Evolutionary conservation across 2,888 invertebrate species (phyloP), one percentile per base, ranked within the genome.

Genomic region (Smittia aterrima): DNA sequence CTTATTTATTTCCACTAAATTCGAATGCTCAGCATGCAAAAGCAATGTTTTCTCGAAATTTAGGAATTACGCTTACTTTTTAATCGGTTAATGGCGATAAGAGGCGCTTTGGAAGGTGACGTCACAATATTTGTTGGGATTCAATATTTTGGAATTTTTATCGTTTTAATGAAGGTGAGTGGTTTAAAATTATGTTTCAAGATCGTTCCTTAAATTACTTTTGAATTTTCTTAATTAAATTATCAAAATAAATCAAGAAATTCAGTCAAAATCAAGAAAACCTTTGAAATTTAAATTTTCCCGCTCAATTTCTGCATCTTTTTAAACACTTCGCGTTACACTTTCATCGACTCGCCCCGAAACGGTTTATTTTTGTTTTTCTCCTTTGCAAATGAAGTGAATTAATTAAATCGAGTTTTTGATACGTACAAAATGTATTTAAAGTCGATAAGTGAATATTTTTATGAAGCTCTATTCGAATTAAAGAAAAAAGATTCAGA

Each of bases 71-170:
- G 67, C 67, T 41, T 67, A 58, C 58, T 67, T 47, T 41, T 67
- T 24, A 38, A 67, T 47, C 67, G 67, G 67, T 66, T 66, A 32
- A 67, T 67, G 67, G 67, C 67, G 47, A 47, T 58, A 20, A 58
- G 20, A 2, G 18, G 53, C n/a, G n/a, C 2, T 47, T 16, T 11
- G 11, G 18, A 47, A 18, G 6, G n/a, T 47, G 18, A 18, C n/a
- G 53, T 16, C 3, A 11, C 53, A 2, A 4, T 32, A 3, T 6
- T 32, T 3, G 9, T 32, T 3, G 3, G 32, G 32, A 32, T n/a
- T n/a, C n/a, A n/a, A n/a, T n/a, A n/a, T n/a, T n/a, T n/a, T n/a
- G n/a, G n/a, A n/a, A n/a, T n/a, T n/a, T n/a, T n/a, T n/a, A n/a
- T n/a, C n/a, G n/a, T n/a, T n/a, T n/a, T n/a, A n/a, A n/a, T n/a